Evolutionary conservation across 2,113 vertebrate genomes (phyloP).

Genomic region (Eurystomus gularis): DNA sequence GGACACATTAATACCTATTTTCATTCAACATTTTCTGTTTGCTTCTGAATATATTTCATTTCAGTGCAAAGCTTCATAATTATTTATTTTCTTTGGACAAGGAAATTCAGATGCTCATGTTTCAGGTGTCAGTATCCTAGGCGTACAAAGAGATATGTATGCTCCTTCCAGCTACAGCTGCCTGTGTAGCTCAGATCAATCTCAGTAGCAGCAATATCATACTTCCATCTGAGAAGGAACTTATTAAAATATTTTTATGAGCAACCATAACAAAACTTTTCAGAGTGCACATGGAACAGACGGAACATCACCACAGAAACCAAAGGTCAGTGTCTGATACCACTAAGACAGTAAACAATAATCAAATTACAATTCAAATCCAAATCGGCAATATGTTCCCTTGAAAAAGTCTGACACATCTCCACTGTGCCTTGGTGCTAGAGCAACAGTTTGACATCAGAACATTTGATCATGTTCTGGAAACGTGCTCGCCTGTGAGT

Average conservation of each 20-base stretch:
- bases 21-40: not conserved
- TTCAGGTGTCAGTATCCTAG: not conserved
- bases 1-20: not conserved
- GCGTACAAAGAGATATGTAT: not conserved
- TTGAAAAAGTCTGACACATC: not conserved
- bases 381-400: not conserved
- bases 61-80: not conserved
- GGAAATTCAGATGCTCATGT: not conserved
- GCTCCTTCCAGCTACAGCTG: not conserved
- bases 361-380: not conserved
- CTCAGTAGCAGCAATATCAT: not conserved
- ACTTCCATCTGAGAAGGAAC: not conserved
- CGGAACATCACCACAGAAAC: not conserved
- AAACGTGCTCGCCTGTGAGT: not conserved
- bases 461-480: not conserved
- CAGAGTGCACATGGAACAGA: not conserved
- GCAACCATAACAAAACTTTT: not conserved
- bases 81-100: not conserved
- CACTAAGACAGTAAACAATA: not conserved
- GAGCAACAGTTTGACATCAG: not conserved
- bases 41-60: not conserved
- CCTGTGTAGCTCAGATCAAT: not conserved
- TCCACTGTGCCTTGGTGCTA: not conserved
- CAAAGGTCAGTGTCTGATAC: not conserved
- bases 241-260: not conserved